Base-by-base conservation (phyloP, 2,113 vertebrate species). In the Oreochromis spilurus region DNA sequence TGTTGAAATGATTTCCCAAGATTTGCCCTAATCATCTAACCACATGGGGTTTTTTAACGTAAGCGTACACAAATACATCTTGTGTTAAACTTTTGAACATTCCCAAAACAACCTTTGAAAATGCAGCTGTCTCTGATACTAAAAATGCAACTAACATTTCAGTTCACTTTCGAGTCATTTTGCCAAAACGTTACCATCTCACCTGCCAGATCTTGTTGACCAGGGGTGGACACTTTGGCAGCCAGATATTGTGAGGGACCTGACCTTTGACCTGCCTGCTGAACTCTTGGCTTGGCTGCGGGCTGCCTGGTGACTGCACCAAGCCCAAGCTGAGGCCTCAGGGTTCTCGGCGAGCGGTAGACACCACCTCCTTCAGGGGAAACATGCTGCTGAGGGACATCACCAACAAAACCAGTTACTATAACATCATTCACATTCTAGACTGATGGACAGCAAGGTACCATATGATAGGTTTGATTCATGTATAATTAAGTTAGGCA, bases 311-410 rank as follows among this genome's bases (percentile, higher is more conserved):
- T 97, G 92, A 98, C 96, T 0, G 97, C 97, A 0, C 98, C 98
- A 82, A 99, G 92, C 17, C 98, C 98, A 52, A 99, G 36, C 94
- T 99, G 98, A 80, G 98, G 98, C 90, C 97, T 97, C 29, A 98
- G 95, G 21, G 97, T 95, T 97, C 98, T 97, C 91, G 98, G 96
- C 21, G 98, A 97, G 14, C 96, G 96, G 87, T 97, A 97, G 84
- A 97, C 96, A 67, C 93, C 95, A 9, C 97, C 94, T 26, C 84
- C 91, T 5, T 96, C 95, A 21, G 93, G 91, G 31, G 85, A 85
- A 81, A 82, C 60, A 34, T 79, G 72, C 87, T 94, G 88, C 17
- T 13, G 10, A 84, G 45, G 13, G 24, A 92, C 38, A 89, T 50
- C 17, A 50, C 2, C 36, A n/a, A 31, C 5, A 82, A 11, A 81